Evolutionary conservation across 2,888 invertebrate species (phyloP).

Genomic region (Beris morrisii): DNA sequence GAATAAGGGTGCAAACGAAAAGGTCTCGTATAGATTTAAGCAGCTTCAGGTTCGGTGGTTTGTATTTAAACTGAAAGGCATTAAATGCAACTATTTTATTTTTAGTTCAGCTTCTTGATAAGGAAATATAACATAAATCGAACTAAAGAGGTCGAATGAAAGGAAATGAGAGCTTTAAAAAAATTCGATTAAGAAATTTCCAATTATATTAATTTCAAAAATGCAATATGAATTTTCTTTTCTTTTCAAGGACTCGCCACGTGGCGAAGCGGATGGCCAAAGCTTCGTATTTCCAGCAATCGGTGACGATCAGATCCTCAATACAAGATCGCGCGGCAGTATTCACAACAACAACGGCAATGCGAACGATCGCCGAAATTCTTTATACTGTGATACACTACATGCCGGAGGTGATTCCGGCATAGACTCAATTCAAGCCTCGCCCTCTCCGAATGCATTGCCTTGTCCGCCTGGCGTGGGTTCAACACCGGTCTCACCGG

Average conservation of each 20-base stretch:
- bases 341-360: slow-evolving; percentile 35
- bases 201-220: too few species aligned
- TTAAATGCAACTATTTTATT: too few species aligned
- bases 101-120: too few species aligned
- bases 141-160: too few species aligned
- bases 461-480: slow-evolving; percentile 52
- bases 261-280: slow-evolving; percentile 68
- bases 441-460: slow-evolving; percentile 59
- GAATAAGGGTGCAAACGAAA: too few species aligned
- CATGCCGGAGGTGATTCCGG: slow-evolving; percentile 68
- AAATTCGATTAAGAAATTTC: too few species aligned
- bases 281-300: slow-evolving; percentile 67
- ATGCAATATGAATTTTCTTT: slow-evolving; percentile 4
- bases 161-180: too few species aligned
- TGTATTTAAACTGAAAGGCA: too few species aligned
- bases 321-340: slow-evolving; percentile 13
- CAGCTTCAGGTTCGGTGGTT: too few species aligned
- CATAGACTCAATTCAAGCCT: slow-evolving; percentile 73
- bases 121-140: too few species aligned
- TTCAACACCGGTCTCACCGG: slow-evolving; percentile 53
- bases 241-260: slow-evolving; percentile 63
- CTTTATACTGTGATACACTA: slow-evolving; percentile 57
- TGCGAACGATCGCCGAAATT: slow-evolving; percentile 48
- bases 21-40: too few species aligned
- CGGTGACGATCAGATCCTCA: slow-evolving; percentile 47